Evolutionary conservation across 2,113 vertebrate genomes (phyloP), one percentile per base, ranked within the genome.

Genomic region (Ceyx melanurus): DNA sequence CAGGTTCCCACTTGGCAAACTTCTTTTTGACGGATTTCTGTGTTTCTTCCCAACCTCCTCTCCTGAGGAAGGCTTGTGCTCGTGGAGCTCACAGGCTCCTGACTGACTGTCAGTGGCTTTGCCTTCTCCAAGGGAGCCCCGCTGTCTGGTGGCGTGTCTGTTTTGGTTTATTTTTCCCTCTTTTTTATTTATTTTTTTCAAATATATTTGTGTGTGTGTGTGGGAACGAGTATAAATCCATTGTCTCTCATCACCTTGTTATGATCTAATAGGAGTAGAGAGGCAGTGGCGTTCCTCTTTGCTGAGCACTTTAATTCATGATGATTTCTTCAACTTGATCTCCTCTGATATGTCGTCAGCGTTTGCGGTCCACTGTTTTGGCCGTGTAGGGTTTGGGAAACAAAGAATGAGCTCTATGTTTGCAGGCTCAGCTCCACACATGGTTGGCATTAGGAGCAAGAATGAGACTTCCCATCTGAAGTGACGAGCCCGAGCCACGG

Each of bases 221-320:
- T 43, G 74, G 25, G 62, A 78, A 46, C 1, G 3, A 33, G 68
- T 46, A 76, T 94, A 92, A 95, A 93, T 87, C 67, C 74, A 26
- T 40, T 45, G 51, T 88, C 87, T 94, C 93, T 95, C 93, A 87
- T 84, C 93, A 89, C 94, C 87, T 96, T 90, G 62, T 92, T 89
- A 89, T 8, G 62, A 74, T 92, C 91, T 82, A 76, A 82, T 50
- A 53, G 89, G 89, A 62, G 58, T 6, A 89, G 78, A 25, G 89
- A 79, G 81, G 21, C 84, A 50, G 75, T 53, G 71, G 88, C 7
- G 2, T 71, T 91, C 60, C 65, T 77, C 79, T 92, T 48, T 40
- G 73, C 77, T 20, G 60, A 87, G 90, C 80, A 7, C 92, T 96
- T 79, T 88, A 95, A 91, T 94, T 79, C 95, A n/a, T 56, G 84